phyloP scores from a whole-genome alignment of 2,888 invertebrate species.

The Caprella mutica region DNA sequence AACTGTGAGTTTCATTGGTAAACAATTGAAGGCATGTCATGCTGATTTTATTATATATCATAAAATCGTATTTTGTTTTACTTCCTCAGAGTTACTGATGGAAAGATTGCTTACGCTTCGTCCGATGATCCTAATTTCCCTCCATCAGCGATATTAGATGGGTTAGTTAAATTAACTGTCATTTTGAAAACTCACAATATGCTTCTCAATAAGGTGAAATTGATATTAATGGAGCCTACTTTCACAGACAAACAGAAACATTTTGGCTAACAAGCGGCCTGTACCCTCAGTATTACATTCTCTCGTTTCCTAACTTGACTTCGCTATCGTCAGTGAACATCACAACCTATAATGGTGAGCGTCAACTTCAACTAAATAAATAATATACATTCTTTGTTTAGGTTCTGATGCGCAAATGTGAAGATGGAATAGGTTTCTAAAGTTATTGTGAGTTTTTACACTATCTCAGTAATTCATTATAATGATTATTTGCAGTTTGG shows the following conservation, averaged over 20 bases:
- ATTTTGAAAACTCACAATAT: neutral
- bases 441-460: too few species aligned
- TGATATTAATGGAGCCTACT: neutral
- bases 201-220: neutral
- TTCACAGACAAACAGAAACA: slow-evolving; percentile 19
- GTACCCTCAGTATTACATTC: slow-evolving; percentile 28
- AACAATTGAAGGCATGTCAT: too few species aligned
- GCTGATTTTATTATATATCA: too few species aligned
- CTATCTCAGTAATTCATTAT: too few species aligned
- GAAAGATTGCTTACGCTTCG: slow-evolving; percentile 24
- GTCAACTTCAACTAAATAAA: too few species aligned
- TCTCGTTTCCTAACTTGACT: slow-evolving; percentile 23
- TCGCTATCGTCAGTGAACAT: neutral
- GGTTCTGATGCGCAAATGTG: too few species aligned
- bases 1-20: too few species aligned
- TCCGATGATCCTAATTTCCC: slow-evolving; percentile 31
- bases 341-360: slow-evolving; percentile 4
- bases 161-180: slow-evolving; percentile 15
- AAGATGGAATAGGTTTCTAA: too few species aligned
- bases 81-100: too few species aligned
- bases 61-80: too few species aligned
- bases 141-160: slow-evolving; percentile 29
- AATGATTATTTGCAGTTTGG: too few species aligned
- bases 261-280: slow-evolving; percentile 29
- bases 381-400: too few species aligned